phyloP scores from a whole-genome alignment of 2,797 vertebrate genomes.

The Phrynocephalus guinanensis region DNA sequence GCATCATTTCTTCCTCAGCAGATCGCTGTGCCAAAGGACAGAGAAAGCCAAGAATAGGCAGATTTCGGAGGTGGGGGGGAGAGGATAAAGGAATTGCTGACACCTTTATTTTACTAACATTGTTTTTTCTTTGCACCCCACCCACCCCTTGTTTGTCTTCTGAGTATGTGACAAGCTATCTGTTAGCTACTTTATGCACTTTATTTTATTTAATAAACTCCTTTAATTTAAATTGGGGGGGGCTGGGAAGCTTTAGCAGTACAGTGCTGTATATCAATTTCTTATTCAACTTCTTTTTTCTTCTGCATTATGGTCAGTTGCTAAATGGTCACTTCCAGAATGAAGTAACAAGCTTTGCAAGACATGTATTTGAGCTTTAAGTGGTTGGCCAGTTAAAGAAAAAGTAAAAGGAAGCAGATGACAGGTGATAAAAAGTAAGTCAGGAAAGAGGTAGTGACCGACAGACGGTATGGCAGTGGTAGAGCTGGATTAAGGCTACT shows the following conservation, averaged over 20 bases:
- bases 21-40: background rate
- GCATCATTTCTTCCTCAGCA: constrained; percentile 13
- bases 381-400: background rate
- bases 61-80: background rate
- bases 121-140: constrained; percentile 44
- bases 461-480: background rate
- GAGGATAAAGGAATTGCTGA: background rate
- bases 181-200: constrained; percentile 68
- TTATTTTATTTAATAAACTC: constrained; percentile 72
- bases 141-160: background rate
- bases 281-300: background rate
- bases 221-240: constrained; percentile 57
- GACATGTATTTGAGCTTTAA: background rate
- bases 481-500: background rate
- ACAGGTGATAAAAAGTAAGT: background rate
- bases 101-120: constrained; percentile 46
- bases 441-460: background rate
- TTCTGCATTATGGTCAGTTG: constrained; percentile 8
- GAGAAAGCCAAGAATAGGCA: constrained; percentile 33
- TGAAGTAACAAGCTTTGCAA: background rate
- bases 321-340: accelerated
- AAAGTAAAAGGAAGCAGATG: background rate
- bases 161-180: constrained; percentile 64
- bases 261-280: background rate
- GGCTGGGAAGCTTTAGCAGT: constrained; percentile 39